A percentile compares a stretch with the other conserved stretches of the same genome.
Conservation (phyloP, 1,140 invertebrate species). For the Caenorhabditis brenneri region DNA sequence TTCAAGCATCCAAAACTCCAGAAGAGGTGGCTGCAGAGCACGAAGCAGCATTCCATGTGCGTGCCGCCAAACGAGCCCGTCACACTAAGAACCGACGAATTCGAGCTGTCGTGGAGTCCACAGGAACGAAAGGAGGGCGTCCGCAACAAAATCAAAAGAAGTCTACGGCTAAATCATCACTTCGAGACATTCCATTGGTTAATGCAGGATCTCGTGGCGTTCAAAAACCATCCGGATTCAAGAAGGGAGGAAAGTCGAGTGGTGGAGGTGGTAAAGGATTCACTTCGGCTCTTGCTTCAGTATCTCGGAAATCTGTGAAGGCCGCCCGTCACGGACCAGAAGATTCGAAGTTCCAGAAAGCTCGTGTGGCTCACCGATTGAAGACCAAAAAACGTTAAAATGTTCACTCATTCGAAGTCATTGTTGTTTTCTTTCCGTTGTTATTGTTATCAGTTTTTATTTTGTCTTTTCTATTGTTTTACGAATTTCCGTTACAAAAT, state of each 20-base stretch:
- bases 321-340: slow-evolving; percentile 54
- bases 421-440: neutral
- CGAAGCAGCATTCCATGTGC: slow-evolving; percentile 60
- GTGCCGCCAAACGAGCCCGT: slow-evolving; percentile 56
- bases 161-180: neutral
- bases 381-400: slow-evolving; percentile 39
- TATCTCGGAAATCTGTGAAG: slow-evolving; percentile 38
- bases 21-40: slow-evolving; percentile 55
- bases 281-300: slow-evolving; percentile 42
- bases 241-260: neutral
- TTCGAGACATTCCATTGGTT: neutral
- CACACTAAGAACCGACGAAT: slow-evolving; percentile 10
- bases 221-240: neutral
- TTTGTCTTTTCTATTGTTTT: neutral
- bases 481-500: too few relatives aligned
- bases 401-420: neutral
- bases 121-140: neutral
- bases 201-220: neutral
- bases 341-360: slow-evolving; percentile 62
- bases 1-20: slow-evolving; percentile 56
- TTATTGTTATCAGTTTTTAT: neutral
- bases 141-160: neutral
- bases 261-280: slow-evolving; percentile 50
- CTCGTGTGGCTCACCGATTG: slow-evolving; percentile 51
- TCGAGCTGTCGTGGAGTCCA: slow-evolving; percentile 26